Conservation (phyloP, 1,140 invertebrate species). For the Streblospio benedicti region DNA sequence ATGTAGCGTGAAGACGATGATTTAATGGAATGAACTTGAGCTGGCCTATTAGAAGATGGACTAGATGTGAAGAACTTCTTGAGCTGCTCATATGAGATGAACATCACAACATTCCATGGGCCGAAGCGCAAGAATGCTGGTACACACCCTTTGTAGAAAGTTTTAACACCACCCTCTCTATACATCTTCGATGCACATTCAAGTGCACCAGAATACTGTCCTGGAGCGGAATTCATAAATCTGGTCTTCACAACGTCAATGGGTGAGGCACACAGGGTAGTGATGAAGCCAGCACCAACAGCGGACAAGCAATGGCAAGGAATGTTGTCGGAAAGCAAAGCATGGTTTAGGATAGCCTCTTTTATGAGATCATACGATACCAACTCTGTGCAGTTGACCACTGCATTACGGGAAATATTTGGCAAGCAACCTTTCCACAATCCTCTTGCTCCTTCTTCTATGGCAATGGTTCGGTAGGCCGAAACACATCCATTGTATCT, state of each 20-base stretch:
- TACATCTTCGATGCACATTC: constrained; percentile 57
- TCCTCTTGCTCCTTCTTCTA: constrained; percentile 55
- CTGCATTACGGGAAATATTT: constrained; percentile 60
- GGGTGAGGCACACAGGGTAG: constrained; percentile 59
- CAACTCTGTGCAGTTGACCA: constrained; percentile 64
- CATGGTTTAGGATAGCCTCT: constrained; percentile 52
- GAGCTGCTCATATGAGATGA: constrained; percentile 64
- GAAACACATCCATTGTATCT: constrained; percentile 55
- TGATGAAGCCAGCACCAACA: constrained; percentile 56
- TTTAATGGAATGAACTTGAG: too few species aligned
- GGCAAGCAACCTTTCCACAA: constrained; percentile 64
- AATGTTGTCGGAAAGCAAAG: constrained; percentile 55
- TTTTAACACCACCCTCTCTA: constrained; percentile 53
- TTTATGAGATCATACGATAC: constrained; percentile 67
- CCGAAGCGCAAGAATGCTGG: constrained; percentile 61
- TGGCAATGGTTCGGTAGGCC: constrained; percentile 57
- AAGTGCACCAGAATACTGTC: constrained; percentile 57
- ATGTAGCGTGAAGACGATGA: too few species aligned
- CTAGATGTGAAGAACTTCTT: too few species aligned
- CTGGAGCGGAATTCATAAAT: constrained; percentile 60
- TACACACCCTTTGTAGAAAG: constrained; percentile 59
- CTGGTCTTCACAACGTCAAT: constrained; percentile 64
- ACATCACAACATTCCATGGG: constrained; percentile 65
- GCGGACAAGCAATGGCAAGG: constrained; percentile 61
- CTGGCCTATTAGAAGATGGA: too few species aligned